A percentile compares a stretch with the other conserved stretches of the same genome.
These are phyloP conservation scores for Pantherophis alleghaniensis DNA, from an alignment of 2,797 vertebrate genomes.

Conservation along the genomic window DNA sequence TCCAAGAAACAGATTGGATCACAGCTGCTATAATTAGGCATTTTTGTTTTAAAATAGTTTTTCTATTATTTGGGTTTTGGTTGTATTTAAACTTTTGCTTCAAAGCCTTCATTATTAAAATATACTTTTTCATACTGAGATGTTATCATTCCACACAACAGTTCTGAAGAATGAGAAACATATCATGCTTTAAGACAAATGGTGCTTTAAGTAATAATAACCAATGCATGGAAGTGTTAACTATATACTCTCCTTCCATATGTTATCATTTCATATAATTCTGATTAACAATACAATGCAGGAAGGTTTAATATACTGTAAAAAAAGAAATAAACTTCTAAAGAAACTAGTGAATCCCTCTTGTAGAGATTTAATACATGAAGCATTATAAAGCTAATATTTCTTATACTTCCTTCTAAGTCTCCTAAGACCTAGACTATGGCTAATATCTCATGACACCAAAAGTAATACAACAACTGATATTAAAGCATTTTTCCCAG, in stretches of 20 bases:
- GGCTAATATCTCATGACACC: constrained; percentile 76
- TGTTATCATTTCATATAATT: background rate
- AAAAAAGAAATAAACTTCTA: constrained; percentile 25
- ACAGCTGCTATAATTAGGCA: background rate
- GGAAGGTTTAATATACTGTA: background rate
- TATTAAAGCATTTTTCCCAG: constrained; percentile 79
- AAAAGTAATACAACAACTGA: constrained; percentile 77
- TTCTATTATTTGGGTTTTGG: background rate
- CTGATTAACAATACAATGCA: constrained; percentile 1
- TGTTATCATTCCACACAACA: background rate
- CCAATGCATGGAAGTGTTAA: constrained; percentile 4
- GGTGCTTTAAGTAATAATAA: constrained; percentile 29
- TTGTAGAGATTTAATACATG: constrained; percentile 66
- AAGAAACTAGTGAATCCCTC: constrained; percentile 42
- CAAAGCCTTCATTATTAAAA: background rate
- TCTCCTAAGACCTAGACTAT: constrained; percentile 71
- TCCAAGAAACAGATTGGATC: background rate
- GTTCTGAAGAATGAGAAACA: constrained; percentile 24
- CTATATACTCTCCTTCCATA: background rate
- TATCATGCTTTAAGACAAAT: constrained; percentile 35
- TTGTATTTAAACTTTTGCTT: constrained; percentile 14
- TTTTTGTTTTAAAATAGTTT: background rate
- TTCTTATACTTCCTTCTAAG: constrained; percentile 67
- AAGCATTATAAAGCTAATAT: constrained; percentile 67
- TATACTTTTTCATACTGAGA: background rate